Base-by-base conservation (phyloP, 2,113 vertebrate species). In the Melospiza melodia region DNA sequence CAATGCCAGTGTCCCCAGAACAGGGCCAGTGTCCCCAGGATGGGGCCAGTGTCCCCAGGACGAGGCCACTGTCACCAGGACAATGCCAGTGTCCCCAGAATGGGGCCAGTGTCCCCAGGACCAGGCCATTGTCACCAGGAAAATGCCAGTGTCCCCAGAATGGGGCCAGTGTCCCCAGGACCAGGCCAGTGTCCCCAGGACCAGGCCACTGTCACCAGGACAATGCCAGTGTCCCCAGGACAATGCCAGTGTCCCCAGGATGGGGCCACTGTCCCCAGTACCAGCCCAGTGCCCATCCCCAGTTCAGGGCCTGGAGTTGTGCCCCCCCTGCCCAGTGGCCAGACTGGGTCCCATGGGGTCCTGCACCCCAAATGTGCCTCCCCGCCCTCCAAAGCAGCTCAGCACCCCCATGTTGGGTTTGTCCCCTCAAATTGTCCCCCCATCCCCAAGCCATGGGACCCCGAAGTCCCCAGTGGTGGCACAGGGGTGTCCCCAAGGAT, bases 391-490 rank as follows among this genome's bases (percentile, higher is more conserved):
- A 20, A 12, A 89, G 61, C 19, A 11, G 44, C 44, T 39, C 75
- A 62, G 52, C 65, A 37, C 18, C 48, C 37, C 43, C 6, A 1
- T 8, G n/a, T 54, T 74, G 74, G 65, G 33, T 43, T 21, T 13
- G 21, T 39, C 35, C 55, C 25, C 44, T 33, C 15, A 23, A 10
- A 37, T 13, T 14, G 8, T 41, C n/a, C 21, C 17, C 35, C 0
- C 0, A 11, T 7, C 16, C 10, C 49, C 44, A 27, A 44, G 44
- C 78, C 54, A 11, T 16, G 35, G 39, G 28, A 12, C 28, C 14
- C 62, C 3, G 0, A 11, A 8, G 59, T 89, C 44, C 52, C 52
- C 52, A 15, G 33, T 0, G 2, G 23, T 25, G 52, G 57, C 28
- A 69, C 62, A 9, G 0, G 2, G 94, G 68, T 80, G 62, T 59